Evolutionary conservation across 2,888 invertebrate genomes (phyloP), one percentile per base, ranked within the genome.

Genomic region (Phorcus lineatus): DNA sequence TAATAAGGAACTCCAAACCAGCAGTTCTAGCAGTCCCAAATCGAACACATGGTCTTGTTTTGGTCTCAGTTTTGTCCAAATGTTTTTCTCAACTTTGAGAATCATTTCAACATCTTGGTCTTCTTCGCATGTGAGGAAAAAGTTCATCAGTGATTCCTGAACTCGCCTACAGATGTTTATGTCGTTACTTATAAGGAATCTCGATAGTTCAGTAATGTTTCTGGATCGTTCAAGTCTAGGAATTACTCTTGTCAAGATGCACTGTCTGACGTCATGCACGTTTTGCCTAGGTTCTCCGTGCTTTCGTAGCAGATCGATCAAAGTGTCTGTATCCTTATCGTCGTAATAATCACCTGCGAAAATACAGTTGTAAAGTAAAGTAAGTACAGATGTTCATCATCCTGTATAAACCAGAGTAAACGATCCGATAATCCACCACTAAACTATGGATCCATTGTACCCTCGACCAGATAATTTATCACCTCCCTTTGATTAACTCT

Each of bases 41-140:
- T 70, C 70, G 36, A 70, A 70, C 31, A 70, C 40, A 19, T 70
- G 70, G 13, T 70, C 70, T n/a, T 70, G 70, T 17, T 70, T 16
- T 36, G 28, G 31, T 3, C n/a, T 40, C 36, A 70, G 70, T 19
- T 36, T 40, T n/a, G 28, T 31, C 70, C 70, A 70, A 36, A 70
- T 11, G 70, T 70, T 70, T 24, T 40, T n/a, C 36, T 70, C 70
- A 11, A 70, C 19, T 19, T 17, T 16, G 19, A 36, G 16, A 7
- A 70, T 70, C 36, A 31, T 36, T 70, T 16, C 36, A 36, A 36
- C 19, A 36, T 40, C 36, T 17, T 36, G 31, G 36, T 40, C 19
- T n/a, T 70, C 70, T 17, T 70, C 70, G 19, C 70, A 36, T 19
- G 70, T 19, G 17, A 36, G 19, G 17, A 70, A 17, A n/a, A 70